A percentile compares a stretch with the other conserved stretches of the same genome.
phyloP scores from a whole-genome alignment of 2,797 vertebrate genomes.

The Semaprochilodus insignis region DNA sequence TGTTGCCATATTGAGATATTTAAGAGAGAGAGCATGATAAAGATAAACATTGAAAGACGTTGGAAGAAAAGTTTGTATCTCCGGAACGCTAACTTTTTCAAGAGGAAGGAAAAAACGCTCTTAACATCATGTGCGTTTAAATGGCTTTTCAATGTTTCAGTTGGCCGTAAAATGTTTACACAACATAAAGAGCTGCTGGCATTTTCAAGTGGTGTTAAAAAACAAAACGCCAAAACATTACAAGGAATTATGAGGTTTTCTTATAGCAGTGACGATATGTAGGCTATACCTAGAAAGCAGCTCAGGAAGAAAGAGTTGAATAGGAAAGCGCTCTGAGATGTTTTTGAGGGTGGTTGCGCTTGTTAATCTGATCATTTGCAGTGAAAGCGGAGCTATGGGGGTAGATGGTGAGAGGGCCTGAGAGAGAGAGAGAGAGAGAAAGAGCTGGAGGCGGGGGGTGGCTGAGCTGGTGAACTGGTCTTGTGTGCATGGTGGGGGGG shows the following conservation, averaged over 20 bases:
- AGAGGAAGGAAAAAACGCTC: too few species aligned
- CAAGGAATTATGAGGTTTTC: not conserved
- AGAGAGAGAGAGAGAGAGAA: conserved; percentile 51
- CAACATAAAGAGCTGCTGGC: too few species aligned
- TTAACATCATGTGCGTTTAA: too few species aligned
- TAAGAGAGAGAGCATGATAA: too few species aligned
- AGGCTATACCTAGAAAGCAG: conserved; percentile 35
- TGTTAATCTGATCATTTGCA: conserved; percentile 60
- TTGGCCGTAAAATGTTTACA: too few species aligned
- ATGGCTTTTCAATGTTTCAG: too few species aligned
- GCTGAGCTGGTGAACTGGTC: conserved; percentile 44
- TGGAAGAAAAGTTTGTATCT: too few species aligned
- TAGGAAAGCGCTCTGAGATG: conserved; percentile 46
- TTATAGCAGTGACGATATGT: not conserved
- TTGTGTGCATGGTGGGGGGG: conserved; percentile 41
- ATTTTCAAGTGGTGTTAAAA: too few species aligned
- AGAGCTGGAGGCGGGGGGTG: conserved; percentile 51
- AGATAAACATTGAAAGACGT: too few species aligned
- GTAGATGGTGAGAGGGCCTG: conserved; percentile 35
- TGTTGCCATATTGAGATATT: too few species aligned
- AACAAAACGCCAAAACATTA: too few species aligned
- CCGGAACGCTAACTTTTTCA: too few species aligned
- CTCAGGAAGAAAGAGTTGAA: conserved; percentile 25
- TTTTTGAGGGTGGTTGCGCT: conserved; percentile 61
- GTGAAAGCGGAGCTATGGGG: conserved; percentile 50